Evolutionary conservation across 1,140 invertebrate species (phyloP), one percentile per base, ranked within the genome.

Genomic region (Drosophila lowei): DNA sequence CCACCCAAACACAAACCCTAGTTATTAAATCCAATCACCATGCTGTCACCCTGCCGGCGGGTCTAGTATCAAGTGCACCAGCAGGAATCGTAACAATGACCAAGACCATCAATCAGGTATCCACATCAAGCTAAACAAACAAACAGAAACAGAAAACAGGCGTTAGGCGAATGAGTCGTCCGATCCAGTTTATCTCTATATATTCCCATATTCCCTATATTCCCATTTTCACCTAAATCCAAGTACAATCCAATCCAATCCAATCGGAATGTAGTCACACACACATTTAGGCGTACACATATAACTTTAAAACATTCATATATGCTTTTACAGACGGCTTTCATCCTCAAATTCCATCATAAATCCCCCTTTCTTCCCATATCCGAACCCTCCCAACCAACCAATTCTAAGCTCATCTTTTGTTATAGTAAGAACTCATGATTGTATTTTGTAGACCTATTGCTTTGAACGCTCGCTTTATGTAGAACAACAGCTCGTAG

Each of bases 1-100:
- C 90, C 71, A 91, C 88, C 72, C 90, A 90, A 80, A 91, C 90
- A 72, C 90, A 90, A 90, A 91, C 90, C 72, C 88, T 91, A 89
- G 90, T 91, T 84, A 91, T 91, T 88, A 91, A 91, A 90, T 90
- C 89, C 74, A 90, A 90, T 77, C 89, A 90, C 73, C 89, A 91
- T 79, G 90, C 90, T 79, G 90, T 91, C 72, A 91, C 90, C 77
- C 83, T 91, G 55, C 90, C 90, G 85, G 90, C 90, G 88, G 90
- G 90, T 89, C 77, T 91, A 85, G 90, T 91, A 73, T 91, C 90
- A 89, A 91, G 90, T 91, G 90, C 90, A 91, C 90, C 90, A 89
- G 77, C 80, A 85, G 90, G 90, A 91, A 91, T 91, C 66, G 90
- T 91, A 89, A 91, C 90, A 77, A 91, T 91, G 90, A 91, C 90